A percentile compares a stretch with the other conserved stretches of the same genome.
Evolutionary conservation across 2,113 vertebrate genomes (phyloP).

Genomic region (Oenanthe oenanthe): DNA sequence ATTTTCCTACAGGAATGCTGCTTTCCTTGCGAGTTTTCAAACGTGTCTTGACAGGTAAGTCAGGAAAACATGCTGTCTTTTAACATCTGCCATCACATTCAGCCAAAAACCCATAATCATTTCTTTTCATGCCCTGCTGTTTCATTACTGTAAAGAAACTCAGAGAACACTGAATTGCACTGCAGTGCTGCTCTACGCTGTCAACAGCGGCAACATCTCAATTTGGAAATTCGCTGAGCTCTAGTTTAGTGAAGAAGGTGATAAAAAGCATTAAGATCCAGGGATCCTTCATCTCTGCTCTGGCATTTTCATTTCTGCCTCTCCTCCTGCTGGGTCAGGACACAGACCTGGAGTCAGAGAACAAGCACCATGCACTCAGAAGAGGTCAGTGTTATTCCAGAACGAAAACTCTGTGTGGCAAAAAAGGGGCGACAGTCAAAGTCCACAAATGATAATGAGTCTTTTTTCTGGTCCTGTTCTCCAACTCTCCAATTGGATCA

Average conservation of each 20-base stretch:
- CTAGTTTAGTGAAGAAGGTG: not conserved
- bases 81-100: constrained; percentile 15
- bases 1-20: not conserved
- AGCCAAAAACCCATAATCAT: not conserved
- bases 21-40: not conserved
- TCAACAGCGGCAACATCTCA: constrained; percentile 29
- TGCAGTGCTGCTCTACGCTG: constrained; percentile 34
- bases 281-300: not conserved
- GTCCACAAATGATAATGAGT: not conserved
- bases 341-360: not conserved
- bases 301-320: not conserved
- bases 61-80: constrained; percentile 21
- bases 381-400: not conserved
- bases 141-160: constrained; percentile 1
- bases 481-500: not conserved
- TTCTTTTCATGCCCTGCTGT: constrained; percentile 29
- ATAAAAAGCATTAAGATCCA: not conserved
- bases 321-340: not conserved
- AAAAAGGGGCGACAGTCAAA: not conserved
- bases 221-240: constrained; percentile 48
- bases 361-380: not conserved
- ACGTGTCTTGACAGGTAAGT: constrained; percentile 30
- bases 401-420: not conserved
- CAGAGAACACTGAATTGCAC: not conserved
- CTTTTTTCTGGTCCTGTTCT: not conserved